Base-by-base conservation (phyloP, 2,113 vertebrate genomes). In the Syngnathus scovelli region DNA sequence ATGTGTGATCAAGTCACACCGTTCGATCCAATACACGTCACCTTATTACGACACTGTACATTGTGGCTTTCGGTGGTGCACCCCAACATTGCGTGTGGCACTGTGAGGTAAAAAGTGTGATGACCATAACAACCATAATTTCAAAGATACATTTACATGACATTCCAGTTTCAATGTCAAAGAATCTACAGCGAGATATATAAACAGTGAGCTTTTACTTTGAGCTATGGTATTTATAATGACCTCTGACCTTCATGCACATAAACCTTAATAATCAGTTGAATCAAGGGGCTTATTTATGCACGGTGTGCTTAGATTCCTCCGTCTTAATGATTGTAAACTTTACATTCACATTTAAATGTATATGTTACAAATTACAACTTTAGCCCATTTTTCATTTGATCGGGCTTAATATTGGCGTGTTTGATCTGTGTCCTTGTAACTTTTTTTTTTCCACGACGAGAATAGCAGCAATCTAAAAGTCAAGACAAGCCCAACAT, bases 181-280 rank as follows among this genome's bases (percentile, higher is more conserved):
- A 33, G 27, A 33, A 33, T 33, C 67, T 67, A 67, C 16, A 65
- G 55, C 55, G 60, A 81, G 67, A 70, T 67, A 68, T 62, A 67
- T 71, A 36, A 79, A 37, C 56, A 59, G 15, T 36, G 15, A 59
- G 13, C 56, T 21, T 23, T 43, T 27, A 15, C 27, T 15, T 23
- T 74, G 67, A 81, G 72, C 69, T 86, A 79, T 83, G 83, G 83
- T 76, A 84, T 78, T 71, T 70, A 81, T 63, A 44, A 82, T 66
- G 27, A 71, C 61, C 58, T 70, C 37, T 61, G 70, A 81, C 70
- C 43, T 64, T 65, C 71, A 49, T 75, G 66, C 54, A 81, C 49
- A 61, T 61, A 16, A 38, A 52, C 70, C 23, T 65, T 19, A 18
- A 41, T 55, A 46, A 54, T 76, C 41, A 3, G 61, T 59, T 71